Conservation (phyloP, 37 sponge, comb jelly and placozoan genomes). For the Hormiphora californensis region DNA sequence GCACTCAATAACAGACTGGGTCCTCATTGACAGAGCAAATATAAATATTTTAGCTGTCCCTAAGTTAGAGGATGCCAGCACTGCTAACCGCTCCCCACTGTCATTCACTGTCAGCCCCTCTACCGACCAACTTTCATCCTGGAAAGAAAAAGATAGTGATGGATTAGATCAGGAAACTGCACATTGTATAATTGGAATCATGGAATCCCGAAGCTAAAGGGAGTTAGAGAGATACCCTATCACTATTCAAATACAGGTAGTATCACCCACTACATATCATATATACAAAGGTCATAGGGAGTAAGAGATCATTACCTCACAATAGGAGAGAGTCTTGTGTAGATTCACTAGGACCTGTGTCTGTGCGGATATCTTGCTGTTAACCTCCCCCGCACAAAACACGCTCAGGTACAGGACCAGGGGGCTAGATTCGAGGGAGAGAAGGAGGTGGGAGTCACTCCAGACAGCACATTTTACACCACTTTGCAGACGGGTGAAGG, state of each 20-base stretch:
- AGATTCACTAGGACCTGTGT: not conserved
- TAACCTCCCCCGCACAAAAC: constrained; percentile 1
- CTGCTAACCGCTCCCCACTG: not conserved
- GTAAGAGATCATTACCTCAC: not conserved
- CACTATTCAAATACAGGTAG: no score
- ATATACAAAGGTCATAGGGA: not conserved
- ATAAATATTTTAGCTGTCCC: not conserved
- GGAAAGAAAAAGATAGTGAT: no score
- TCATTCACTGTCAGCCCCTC: constrained; percentile 19
- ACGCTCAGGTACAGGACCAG: not conserved
- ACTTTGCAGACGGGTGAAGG: not conserved
- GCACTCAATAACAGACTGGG: constrained; percentile 13
- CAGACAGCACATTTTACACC: constrained; percentile 17
- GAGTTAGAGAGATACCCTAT: no score
- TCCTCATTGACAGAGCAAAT: not conserved
- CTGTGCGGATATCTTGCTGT: constrained; percentile 30
- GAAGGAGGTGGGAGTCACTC: constrained; percentile 24
- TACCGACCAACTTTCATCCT: constrained; percentile 1
- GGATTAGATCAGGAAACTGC: no score
- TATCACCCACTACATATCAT: no score
- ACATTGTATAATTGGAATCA: no score
- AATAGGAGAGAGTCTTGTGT: not conserved
- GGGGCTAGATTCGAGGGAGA: not conserved
- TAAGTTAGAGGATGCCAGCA: not conserved
- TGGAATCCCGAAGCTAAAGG: no score